These are phyloP conservation scores for Sebastes nivosus DNA, from an alignment of 2,797 vertebrate species.

Conservation along the genomic window DNA sequence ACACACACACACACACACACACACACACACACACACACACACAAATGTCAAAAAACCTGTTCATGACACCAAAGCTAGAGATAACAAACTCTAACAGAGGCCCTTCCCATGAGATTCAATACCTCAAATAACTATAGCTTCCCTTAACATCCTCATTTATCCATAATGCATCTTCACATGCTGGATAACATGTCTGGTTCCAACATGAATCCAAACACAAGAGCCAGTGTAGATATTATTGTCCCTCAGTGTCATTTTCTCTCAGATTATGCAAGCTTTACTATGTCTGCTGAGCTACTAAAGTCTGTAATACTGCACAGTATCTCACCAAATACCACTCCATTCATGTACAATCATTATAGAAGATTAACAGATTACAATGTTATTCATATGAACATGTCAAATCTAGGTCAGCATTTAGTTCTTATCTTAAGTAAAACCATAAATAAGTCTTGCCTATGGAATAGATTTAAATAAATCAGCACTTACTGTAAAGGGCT, in stretches of 20 bases:
- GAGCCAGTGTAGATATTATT: not conserved
- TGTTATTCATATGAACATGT: slow-evolving; percentile 34
- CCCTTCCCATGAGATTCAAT: not conserved
- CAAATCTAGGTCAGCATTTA: slow-evolving; percentile 57
- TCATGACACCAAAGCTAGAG: not conserved
- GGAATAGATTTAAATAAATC: slow-evolving; percentile 25
- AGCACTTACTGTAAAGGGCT: not conserved
- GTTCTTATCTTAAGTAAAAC: slow-evolving; percentile 14
- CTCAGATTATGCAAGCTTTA: slow-evolving; percentile 13
- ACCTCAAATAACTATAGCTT: not conserved
- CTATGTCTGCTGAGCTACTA: slow-evolving; percentile 10
- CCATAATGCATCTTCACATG: not conserved
- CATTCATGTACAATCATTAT: slow-evolving; percentile 13
- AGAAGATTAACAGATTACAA: slow-evolving; percentile 63
- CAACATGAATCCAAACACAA: slow-evolving; percentile 14
- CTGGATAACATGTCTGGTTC: not conserved
- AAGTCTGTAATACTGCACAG: not conserved
- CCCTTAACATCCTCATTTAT: not conserved
- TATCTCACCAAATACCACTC: slow-evolving; percentile 13
- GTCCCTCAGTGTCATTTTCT: not conserved
- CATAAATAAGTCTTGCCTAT: slow-evolving; percentile 13
- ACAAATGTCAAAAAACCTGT: not conserved
- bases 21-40: not conserved
- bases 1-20: not conserved
- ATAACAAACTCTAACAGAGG: not conserved